Base-by-base conservation (phyloP, 2,113 vertebrate genomes). In the Mesitornis unicolor region DNA sequence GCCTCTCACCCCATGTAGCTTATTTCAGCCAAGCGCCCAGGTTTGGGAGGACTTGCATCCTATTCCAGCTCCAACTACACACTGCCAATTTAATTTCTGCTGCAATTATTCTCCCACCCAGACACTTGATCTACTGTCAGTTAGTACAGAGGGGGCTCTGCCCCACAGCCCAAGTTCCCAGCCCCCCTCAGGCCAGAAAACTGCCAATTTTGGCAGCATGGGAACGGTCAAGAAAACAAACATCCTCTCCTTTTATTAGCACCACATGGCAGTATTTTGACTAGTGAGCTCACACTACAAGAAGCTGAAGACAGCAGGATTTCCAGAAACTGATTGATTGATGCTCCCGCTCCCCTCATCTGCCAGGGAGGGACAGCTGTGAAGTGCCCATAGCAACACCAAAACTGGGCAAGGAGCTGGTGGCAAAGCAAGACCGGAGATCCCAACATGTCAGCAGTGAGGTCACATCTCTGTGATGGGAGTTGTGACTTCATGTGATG, bases 191-290 rank as follows among this genome's bases (percentile, higher is more conserved):
- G 59, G 81, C 75, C 90, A 92, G 59, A 82, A 69, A 86, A 40
- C 90, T 83, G 90, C 80, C 59, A 45, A 40, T 78, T 91, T 43
- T 59, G n/a, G 81, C 92, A 90, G 35, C 17, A 65, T 13, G 48
- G 59, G 59, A 93, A 91, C 5, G 4, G 77, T 59, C 82, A 87
- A 78, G 84, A 74, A 86, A 91, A 81, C 64, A 97, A 96, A 89
- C 56, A 75, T 73, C 77, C 83, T 87, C 59, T 83, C 63, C 83
- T 79, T 81, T 85, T 87, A 89, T 88, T 68, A 88, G 74, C 68
- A 89, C 77, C 57, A 35, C 84, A 70, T 70, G 94, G 91, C 0
- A 0, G 18, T 81, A 50, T 87, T 95, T 89, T 92, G 83, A 85
- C 70, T 80, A 69, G 42, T 3, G 3, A 76, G 64, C n/a, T 64